Evolutionary conservation across 2,113 vertebrate species (phyloP).

Genomic region (Otolemur garnettii): DNA sequence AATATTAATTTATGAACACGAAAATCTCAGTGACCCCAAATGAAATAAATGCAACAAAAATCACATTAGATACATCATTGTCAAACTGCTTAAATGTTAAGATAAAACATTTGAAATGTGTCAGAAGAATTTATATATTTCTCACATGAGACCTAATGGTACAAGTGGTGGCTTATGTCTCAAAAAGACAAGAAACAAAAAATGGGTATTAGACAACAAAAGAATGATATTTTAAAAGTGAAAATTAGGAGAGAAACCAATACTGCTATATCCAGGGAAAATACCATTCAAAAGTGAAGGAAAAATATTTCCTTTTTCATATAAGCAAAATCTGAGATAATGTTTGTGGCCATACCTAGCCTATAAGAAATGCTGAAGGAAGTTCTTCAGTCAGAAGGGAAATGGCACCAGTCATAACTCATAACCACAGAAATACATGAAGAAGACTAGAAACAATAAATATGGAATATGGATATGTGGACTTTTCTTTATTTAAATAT

Average conservation of each 20-base stretch:
- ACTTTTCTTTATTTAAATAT: neutral
- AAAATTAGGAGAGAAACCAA: neutral
- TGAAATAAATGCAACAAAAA: conserved; percentile 18
- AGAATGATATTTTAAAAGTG: neutral
- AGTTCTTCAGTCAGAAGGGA: neutral
- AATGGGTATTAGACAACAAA: neutral
- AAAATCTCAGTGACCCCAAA: neutral
- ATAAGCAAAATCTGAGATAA: neutral
- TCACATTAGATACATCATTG: neutral
- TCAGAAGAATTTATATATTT: neutral
- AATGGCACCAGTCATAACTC: neutral
- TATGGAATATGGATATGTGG: neutral
- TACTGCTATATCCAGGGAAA: neutral
- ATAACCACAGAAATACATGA: neutral
- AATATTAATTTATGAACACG: neutral
- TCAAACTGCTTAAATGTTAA: conserved; percentile 24
- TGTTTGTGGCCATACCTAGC: neutral
- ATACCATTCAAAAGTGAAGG: neutral
- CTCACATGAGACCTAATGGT: neutral
- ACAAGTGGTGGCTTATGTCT: neutral
- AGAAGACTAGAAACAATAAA: neutral
- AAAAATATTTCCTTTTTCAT: neutral
- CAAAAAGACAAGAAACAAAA: neutral
- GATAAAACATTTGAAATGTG: neutral
- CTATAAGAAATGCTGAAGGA: neutral